Conservation (phyloP, 2,113 vertebrate genomes). For the Malurus elegans region DNA sequence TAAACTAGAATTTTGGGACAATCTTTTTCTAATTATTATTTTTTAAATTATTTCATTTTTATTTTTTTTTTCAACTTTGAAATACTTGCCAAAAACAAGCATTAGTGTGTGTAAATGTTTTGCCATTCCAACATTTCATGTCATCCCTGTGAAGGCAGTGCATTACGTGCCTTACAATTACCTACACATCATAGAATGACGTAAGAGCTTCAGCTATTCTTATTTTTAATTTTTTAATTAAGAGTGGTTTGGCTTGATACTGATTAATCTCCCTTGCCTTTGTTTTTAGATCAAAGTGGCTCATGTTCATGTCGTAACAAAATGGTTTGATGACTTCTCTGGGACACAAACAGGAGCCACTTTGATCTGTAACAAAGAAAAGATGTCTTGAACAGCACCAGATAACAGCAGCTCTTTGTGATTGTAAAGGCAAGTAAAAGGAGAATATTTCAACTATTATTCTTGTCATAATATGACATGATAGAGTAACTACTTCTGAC, state of each 20-base stretch:
- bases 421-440: constrained; percentile 44
- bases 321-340: background rate
- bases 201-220: background rate
- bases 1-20: background rate
- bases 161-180: background rate
- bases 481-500: constrained; percentile 31
- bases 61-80: background rate
- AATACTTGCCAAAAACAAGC: background rate
- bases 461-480: constrained; percentile 59
- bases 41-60: background rate
- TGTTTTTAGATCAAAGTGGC: constrained; percentile 32
- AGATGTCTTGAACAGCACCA: background rate
- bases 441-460: constrained; percentile 35
- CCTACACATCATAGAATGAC: background rate
- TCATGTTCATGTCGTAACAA: background rate
- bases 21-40: background rate
- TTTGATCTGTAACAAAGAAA: constrained; percentile 28
- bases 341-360: background rate
- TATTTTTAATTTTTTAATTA: background rate
- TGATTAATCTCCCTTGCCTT: background rate
- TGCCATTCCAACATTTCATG: background rate
- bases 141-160: background rate
- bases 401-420: constrained; percentile 41
- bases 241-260: background rate
- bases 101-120: background rate